These are phyloP conservation scores for Brienomyrus brachyistius DNA, from an alignment of 2,113 vertebrate genomes.

Conservation along the genomic window DNA sequence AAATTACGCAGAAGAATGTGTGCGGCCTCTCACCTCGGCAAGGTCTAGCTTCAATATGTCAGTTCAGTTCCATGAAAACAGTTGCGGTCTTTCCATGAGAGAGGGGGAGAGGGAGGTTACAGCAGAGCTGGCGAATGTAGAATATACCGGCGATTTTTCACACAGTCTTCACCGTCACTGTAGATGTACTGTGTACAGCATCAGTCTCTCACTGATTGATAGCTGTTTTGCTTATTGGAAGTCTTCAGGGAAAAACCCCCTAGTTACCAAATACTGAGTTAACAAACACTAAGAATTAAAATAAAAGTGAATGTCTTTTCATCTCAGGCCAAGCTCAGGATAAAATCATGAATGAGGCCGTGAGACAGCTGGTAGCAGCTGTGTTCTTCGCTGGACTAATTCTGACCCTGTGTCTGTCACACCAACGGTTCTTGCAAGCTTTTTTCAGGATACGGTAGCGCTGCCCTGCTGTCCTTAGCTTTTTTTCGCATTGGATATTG, in stretches of 20 bases:
- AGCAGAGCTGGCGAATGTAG: neutral
- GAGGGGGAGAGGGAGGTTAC: neutral
- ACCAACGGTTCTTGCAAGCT: neutral
- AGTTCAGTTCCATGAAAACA: neutral
- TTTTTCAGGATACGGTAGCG: neutral
- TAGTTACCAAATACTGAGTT: neutral
- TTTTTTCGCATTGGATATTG: neutral
- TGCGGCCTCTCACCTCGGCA: neutral
- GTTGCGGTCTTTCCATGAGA: neutral
- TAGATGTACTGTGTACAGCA: neutral
- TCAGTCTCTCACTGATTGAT: neutral
- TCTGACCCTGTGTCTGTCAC: constrained; percentile 5
- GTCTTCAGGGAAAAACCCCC: neutral
- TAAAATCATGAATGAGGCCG: neutral
- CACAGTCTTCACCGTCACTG: neutral
- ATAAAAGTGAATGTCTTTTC: neutral
- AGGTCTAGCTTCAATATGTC: neutral
- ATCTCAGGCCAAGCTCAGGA: neutral
- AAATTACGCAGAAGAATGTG: neutral
- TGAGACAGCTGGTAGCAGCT: neutral
- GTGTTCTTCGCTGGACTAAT: neutral
- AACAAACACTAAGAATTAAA: neutral
- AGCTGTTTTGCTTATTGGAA: neutral
- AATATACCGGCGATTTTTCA: neutral
- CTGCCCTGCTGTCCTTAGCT: neutral